Percentiles rank a stretch among this genome's conserved stretches.
Evolutionary conservation across 2,113 vertebrate species (phyloP).

Genomic region (Chaetops frenatus): DNA sequence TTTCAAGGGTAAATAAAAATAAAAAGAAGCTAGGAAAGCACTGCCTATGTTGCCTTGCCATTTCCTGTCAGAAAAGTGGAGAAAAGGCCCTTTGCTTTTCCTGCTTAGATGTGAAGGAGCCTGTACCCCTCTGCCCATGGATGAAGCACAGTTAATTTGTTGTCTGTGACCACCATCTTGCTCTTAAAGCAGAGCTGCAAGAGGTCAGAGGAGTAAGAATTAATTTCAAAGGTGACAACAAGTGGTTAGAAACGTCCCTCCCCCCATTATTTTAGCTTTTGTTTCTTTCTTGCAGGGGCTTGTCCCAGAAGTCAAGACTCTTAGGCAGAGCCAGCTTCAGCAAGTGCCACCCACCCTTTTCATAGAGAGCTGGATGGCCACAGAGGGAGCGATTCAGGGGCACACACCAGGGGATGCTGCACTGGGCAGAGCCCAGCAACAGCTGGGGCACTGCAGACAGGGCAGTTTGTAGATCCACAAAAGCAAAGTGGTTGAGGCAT

Average conservation of each 20-base stretch:
- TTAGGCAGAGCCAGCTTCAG: background rate
- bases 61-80: background rate
- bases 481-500: background rate
- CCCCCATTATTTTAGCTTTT: background rate
- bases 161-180: background rate
- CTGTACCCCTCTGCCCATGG: background rate
- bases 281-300: background rate
- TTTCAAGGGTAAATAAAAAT: background rate
- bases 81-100: background rate
- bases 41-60: background rate
- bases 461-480: background rate
- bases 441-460: accelerated
- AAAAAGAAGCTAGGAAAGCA: background rate
- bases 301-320: background rate
- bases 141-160: background rate
- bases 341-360: accelerated
- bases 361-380: background rate
- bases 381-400: accelerated
- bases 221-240: background rate
- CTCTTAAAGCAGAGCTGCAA: background rate
- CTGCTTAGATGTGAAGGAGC: background rate
- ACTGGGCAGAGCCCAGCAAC: background rate
- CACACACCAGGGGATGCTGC: accelerated
- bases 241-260: background rate
- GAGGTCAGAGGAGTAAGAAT: background rate